These are phyloP conservation scores for Gryllus bimaculatus DNA, from an alignment of 1,140 invertebrate genomes.

Conservation along the genomic window DNA sequence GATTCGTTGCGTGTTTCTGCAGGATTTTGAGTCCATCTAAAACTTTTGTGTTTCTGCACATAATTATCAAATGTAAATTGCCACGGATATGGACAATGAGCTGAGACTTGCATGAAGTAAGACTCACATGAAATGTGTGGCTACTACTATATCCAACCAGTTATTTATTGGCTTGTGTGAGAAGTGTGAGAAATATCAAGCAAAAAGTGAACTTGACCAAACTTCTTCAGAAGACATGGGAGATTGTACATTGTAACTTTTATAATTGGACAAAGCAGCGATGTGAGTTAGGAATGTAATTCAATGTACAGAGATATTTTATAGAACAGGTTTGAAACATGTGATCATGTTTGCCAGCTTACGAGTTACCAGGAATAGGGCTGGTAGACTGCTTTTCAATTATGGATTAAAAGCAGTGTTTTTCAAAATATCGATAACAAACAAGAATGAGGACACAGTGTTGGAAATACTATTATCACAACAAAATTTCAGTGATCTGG, in stretches of 20 bases:
- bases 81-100: not conserved
- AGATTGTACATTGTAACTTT: not conserved
- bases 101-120: not conserved
- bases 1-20: not conserved
- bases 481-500: not conserved
- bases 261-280: not conserved
- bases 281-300: not conserved
- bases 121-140: not conserved
- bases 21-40: not conserved
- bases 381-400: not conserved
- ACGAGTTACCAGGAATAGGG: not conserved
- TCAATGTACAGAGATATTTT: slow-evolving; percentile 1
- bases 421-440: not conserved
- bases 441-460: no score
- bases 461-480: not conserved
- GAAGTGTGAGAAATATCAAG: not conserved
- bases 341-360: not conserved
- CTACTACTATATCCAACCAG: not conserved
- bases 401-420: not conserved
- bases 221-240: not conserved
- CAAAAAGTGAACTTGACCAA: not conserved
- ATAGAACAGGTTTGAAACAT: not conserved
- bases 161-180: no score
- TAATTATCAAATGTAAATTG: not conserved
- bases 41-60: not conserved